Conservation (phyloP, 2,113 vertebrate genomes). For the Sardina pilchardus region DNA sequence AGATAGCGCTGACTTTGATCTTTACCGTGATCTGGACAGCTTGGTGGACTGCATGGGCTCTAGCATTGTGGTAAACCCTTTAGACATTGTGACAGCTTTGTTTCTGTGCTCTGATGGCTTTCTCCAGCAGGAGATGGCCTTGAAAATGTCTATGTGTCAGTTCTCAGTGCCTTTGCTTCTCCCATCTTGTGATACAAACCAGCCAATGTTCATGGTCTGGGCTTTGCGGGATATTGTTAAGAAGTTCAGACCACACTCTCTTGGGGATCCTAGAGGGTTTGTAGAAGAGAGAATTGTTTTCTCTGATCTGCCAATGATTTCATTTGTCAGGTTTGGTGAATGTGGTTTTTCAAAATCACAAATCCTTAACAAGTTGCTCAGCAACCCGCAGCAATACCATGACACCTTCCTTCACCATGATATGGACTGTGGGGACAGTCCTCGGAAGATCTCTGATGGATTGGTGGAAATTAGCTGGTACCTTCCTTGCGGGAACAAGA, state of each 20-base stretch:
- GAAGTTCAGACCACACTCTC: conserved; percentile 54
- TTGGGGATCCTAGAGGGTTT: conserved; percentile 51
- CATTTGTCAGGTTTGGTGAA: conserved; percentile 75
- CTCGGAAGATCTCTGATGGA: conserved; percentile 71
- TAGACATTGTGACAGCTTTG: conserved; percentile 73
- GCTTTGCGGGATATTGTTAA: conserved; percentile 71
- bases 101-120: conserved; percentile 74
- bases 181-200: conserved; percentile 62
- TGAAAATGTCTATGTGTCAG: conserved; percentile 75
- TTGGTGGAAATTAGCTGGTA: conserved; percentile 76
- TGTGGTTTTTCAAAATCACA: conserved; percentile 77
- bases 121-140: conserved; percentile 68
- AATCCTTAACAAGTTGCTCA: conserved; percentile 72
- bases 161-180: conserved; percentile 78
- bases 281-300: conserved; percentile 59
- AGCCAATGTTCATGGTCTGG: conserved; percentile 69
- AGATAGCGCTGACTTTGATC: neutral
- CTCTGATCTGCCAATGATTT: conserved; percentile 62
- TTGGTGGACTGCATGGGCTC: neutral
- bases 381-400: conserved; percentile 62
- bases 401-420: conserved; percentile 70
- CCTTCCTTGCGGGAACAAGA: conserved; percentile 67
- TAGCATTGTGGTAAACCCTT: conserved; percentile 56
- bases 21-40: conserved; percentile 1
- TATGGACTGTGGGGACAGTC: conserved; percentile 56